Evolutionary conservation across 2,113 vertebrate genomes (phyloP), one percentile per base, ranked within the genome.

Genomic region (Dromiciops gliroides): DNA sequence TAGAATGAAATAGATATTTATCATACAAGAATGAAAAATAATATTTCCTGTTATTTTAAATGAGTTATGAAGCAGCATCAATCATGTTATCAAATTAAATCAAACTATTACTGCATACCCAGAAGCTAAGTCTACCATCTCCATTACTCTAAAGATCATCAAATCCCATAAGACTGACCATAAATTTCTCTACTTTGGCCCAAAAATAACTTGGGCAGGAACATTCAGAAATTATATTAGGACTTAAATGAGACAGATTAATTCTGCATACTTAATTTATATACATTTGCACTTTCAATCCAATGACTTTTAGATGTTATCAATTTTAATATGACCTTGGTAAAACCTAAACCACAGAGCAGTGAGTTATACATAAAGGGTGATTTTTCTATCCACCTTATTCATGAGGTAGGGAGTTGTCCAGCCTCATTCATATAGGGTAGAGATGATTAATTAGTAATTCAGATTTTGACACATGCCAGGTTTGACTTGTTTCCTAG

Each of bases 71-170:
- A 93, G 48, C 50, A 93, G 23, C 92, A 94, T n/a, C 91, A 93
- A 92, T 92, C 51, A 60, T 91, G n/a, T 1, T 31, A 47, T 51
- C 47, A 2, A 95, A 89, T 95, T 89, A 48, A 96, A 95, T 26
- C 48, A 48, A 23, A 90, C 11, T 2, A 12, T 51, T 91, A 1
- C 12, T 50, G 52, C 94, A 53, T 90, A 48, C 96, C 24, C 47
- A 22, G 28, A 92, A 96, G 25, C 75, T 94, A 95, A 97, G 83
- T 91, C 90, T 94, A 95, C 67, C 94, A 94, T 92, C 49, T 75
- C 24, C 90, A 48, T 67, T 95, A 75, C 94, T 95, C 95, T 97
- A 94, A 47, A 95, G 67, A 96, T 52, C 89, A 94, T 95, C 95
- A 90, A 93, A 96, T 94, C 90, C 94, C 89, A 3, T 92, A 93